Percentiles rank a stretch among this genome's conserved stretches.
These are phyloP conservation scores for Napeogenes sylphis DNA, from an alignment of 2,888 invertebrate genomes.

Conservation along the genomic window DNA sequence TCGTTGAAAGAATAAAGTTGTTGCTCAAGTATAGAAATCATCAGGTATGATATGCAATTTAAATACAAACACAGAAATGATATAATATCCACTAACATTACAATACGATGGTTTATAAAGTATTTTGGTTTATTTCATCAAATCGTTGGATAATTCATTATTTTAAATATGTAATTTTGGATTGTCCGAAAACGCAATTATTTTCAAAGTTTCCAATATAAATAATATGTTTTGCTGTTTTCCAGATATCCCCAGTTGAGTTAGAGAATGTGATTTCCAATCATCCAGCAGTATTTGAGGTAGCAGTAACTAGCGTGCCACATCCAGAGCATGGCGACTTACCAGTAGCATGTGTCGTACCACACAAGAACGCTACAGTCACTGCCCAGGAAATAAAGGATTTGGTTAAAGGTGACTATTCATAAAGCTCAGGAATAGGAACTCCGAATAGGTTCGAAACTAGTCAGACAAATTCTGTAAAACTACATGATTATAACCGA, in stretches of 20 bases:
- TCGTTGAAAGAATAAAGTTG: conserved; percentile 73
- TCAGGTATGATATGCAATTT: conserved; percentile 50
- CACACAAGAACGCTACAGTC: conserved; percentile 31
- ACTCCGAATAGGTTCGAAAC: too few species aligned
- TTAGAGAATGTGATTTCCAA: conserved; percentile 44
- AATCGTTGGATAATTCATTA: too few species aligned
- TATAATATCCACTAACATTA: too few species aligned
- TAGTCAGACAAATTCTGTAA: too few species aligned
- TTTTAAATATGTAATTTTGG: too few species aligned
- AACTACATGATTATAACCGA: too few species aligned
- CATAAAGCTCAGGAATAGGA: too few species aligned
- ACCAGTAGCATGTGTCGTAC: conserved; percentile 49
- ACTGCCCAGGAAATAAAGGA: conserved; percentile 52
- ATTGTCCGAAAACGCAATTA: too few species aligned
- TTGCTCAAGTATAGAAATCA: conserved; percentile 70
- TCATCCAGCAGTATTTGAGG: conserved; percentile 51
- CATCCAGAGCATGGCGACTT: conserved; percentile 50
- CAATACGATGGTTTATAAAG: too few species aligned
- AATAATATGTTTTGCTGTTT: too few species aligned
- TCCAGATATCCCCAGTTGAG: conserved; percentile 55
- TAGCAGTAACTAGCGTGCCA: conserved; percentile 46
- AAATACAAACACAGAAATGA: too few species aligned
- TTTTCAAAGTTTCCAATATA: conserved; percentile 28
- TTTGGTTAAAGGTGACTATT: conserved; percentile 45
- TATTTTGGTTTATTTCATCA: not conserved